Conservation (phyloP, 2,888 invertebrate species). For the Arrhopalites spinosus region DNA sequence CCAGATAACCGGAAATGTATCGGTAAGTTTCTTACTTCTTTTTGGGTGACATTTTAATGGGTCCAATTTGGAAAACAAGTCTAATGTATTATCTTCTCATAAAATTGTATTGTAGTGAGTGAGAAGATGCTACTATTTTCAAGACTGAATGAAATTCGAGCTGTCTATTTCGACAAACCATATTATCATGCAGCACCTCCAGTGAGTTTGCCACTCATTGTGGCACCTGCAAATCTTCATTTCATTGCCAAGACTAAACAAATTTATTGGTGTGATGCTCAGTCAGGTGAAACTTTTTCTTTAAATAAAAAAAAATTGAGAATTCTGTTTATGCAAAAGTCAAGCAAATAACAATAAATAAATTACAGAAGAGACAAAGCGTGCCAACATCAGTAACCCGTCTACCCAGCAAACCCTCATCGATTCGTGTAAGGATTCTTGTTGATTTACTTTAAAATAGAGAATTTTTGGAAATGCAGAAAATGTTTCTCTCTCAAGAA, state of each 20-base stretch:
- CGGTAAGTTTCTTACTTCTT: constrained; percentile 63
- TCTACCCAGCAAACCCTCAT: constrained; percentile 74
- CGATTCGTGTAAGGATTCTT: constrained; percentile 72
- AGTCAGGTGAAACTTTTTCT: constrained; percentile 76
- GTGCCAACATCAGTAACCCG: constrained; percentile 70
- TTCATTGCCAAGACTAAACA: constrained; percentile 69
- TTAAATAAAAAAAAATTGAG: no score
- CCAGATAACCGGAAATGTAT: constrained; percentile 70
- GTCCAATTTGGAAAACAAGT: neutral
- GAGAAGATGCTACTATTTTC: constrained; percentile 80
- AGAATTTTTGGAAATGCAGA: no score
- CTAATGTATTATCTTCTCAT: neutral
- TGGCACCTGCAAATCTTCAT: constrained; percentile 73
- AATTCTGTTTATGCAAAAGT: no score
- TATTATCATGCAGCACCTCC: constrained; percentile 81
- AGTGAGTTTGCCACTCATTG: constrained; percentile 72
- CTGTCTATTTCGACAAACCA: constrained; percentile 77
- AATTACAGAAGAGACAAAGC: no score
- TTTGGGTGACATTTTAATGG: neutral
- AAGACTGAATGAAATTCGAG: constrained; percentile 76
- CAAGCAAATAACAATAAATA: no score
- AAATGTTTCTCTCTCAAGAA: neutral
- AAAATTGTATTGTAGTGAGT: constrained; percentile 66
- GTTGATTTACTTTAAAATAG: no score
- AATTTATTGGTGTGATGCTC: constrained; percentile 64